A percentile compares a stretch with the other conserved stretches of the same genome.
Evolutionary conservation across 2,797 vertebrate genomes (phyloP).

Genomic region (Sebastes vulpes): DNA sequence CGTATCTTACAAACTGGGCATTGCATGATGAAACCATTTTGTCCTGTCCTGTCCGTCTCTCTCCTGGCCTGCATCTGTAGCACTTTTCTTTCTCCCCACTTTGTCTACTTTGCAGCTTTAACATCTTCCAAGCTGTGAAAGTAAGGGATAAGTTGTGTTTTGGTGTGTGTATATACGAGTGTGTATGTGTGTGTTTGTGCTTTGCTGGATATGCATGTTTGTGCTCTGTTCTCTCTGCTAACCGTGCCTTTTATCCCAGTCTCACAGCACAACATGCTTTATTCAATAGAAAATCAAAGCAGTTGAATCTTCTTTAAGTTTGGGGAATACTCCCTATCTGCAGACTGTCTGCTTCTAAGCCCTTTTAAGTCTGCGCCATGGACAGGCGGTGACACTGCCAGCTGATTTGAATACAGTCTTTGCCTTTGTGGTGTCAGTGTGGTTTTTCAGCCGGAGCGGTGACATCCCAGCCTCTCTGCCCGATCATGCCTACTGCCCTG

Average conservation of each 20-base stretch:
- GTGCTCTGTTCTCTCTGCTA: not conserved
- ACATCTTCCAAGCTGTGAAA: not conserved
- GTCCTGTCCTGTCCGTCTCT: not conserved
- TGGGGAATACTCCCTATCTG: conserved; percentile 30
- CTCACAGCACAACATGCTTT: conserved; percentile 40
- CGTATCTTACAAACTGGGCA: not conserved
- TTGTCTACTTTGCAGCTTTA: conserved; percentile 10
- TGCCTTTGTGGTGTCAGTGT: conserved; percentile 56
- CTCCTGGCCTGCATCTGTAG: not conserved
- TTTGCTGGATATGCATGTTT: conserved; percentile 11
- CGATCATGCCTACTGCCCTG: conserved; percentile 13
- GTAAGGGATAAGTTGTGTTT: conserved; percentile 3
- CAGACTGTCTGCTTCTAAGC: conserved; percentile 20
- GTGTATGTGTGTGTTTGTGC: conserved; percentile 11
- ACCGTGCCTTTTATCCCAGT: conserved; percentile 29
- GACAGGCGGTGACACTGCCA: conserved; percentile 32
- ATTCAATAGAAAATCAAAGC: conserved; percentile 51
- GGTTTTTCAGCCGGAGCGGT: conserved; percentile 43
- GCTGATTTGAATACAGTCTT: conserved; percentile 56
- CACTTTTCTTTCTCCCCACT: not conserved
- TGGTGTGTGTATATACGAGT: not conserved
- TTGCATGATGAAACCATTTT: not conserved
- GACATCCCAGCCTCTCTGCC: conserved; percentile 42
- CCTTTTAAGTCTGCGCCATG: conserved; percentile 32
- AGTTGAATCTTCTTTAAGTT: conserved; percentile 29